Percentiles rank a stretch among this genome's conserved stretches.
Evolutionary conservation across 92 coral and sea anemone species (phyloP).

Genomic region (Hydrozoanthus gracilis): DNA sequence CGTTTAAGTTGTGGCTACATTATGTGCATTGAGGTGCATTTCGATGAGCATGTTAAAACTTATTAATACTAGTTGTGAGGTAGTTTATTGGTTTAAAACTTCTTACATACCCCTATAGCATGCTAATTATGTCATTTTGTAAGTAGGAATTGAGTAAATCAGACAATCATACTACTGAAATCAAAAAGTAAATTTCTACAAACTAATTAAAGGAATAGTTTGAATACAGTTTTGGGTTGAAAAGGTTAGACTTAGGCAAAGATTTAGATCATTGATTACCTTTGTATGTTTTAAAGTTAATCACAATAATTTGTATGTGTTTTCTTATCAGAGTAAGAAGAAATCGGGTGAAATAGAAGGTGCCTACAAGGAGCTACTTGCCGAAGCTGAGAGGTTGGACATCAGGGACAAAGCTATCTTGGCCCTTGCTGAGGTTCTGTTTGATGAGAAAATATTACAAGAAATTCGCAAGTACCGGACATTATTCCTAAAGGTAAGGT

Average conservation of each 20-base stretch:
- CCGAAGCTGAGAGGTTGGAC: conserved; percentile 98
- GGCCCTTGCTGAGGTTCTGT: conserved; percentile 91
- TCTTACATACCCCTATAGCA: too few relatives aligned
- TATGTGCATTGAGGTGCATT: too few relatives aligned
- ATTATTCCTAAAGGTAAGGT: conserved; percentile 87
- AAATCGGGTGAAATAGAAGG: conserved; percentile 65
- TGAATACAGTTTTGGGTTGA: too few relatives aligned
- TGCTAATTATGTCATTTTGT: too few relatives aligned
- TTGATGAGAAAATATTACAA: conserved; percentile 85
- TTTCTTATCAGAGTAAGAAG: conserved; percentile 70
- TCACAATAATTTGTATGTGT: background rate
- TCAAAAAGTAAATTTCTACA: too few relatives aligned
- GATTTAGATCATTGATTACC: background rate
- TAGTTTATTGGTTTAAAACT: too few relatives aligned
- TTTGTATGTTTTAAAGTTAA: background rate
- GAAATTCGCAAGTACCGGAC: conserved; percentile 84
- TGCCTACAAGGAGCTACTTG: conserved; percentile 73
- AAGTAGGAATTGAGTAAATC: too few relatives aligned
- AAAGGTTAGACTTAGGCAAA: background rate
- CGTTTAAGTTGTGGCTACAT: too few relatives aligned
- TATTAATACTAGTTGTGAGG: too few relatives aligned
- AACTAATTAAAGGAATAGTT: too few relatives aligned
- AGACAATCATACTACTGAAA: too few relatives aligned
- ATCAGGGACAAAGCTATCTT: conserved; percentile 94
- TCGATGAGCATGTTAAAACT: too few relatives aligned